These are phyloP conservation scores for Drosophila recens DNA, from an alignment of 2,888 invertebrate genomes.

Conservation along the genomic window DNA sequence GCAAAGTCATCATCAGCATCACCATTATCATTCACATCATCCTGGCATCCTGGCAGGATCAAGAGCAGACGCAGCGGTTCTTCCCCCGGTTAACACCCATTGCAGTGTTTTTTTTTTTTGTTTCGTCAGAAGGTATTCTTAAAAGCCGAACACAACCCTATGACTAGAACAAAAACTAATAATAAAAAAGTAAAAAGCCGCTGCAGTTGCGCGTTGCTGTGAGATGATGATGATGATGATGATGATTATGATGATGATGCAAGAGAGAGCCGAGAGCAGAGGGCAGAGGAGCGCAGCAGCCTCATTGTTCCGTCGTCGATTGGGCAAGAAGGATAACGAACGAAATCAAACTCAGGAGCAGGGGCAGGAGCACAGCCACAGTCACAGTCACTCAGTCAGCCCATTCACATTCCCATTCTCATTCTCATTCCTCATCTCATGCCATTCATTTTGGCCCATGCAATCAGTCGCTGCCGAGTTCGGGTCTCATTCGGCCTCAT, in stretches of 20 bases:
- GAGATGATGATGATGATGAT: conserved; percentile 29
- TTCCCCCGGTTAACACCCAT: conserved; percentile 65
- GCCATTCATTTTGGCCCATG: conserved; percentile 33
- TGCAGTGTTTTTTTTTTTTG: conserved; percentile 37
- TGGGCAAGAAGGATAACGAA: conserved; percentile 74
- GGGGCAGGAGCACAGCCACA: conserved; percentile 15
- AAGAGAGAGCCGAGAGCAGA: conserved; percentile 29
- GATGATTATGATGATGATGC: conserved; percentile 26
- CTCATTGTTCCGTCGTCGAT: conserved; percentile 61
- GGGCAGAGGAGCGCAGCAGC: conserved; percentile 32
- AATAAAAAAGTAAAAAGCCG: conserved; percentile 40
- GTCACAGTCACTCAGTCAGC: conserved; percentile 38
- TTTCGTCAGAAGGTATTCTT: too few relatives aligned
- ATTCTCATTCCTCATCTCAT: conserved; percentile 1
- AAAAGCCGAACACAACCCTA: conserved; percentile 61
- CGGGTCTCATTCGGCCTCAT: conserved; percentile 28
- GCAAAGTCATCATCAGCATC: conserved; percentile 57
- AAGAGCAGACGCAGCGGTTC: conserved; percentile 16
- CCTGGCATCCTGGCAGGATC: conserved; percentile 20
- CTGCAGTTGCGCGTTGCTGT: conserved; percentile 65
- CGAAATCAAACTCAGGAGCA: conserved; percentile 68
- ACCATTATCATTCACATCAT: conserved; percentile 20
- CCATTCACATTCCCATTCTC: conserved; percentile 37
- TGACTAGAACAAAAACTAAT: conserved; percentile 35
- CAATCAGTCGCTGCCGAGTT: conserved; percentile 46